Conservation (phyloP, 2,797 vertebrate genomes). For the Hirundo rustica region DNA sequence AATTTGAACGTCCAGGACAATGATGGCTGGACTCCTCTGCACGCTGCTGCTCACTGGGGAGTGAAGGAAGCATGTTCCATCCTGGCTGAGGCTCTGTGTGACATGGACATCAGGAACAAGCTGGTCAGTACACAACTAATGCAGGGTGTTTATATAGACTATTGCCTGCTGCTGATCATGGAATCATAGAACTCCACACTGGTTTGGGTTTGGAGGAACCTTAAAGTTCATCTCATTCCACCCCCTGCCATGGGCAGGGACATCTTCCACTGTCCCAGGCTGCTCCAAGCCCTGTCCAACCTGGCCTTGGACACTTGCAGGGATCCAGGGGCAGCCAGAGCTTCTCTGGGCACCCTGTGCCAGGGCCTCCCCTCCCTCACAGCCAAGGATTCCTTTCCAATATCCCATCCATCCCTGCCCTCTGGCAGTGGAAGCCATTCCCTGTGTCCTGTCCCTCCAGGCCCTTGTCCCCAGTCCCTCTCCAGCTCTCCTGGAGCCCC, state of each 20-base stretch:
- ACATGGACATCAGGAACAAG: slow-evolving; percentile 81
- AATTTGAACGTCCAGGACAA: slow-evolving; percentile 79
- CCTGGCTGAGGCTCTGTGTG: slow-evolving; percentile 78
- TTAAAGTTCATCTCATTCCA: neutral
- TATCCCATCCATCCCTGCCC: neutral
- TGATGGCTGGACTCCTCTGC: slow-evolving; percentile 80
- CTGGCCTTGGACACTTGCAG: neutral
- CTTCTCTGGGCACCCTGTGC: neutral
- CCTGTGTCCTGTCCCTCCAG: neutral
- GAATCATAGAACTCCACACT: neutral
- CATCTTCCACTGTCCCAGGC: rapidly evolving
- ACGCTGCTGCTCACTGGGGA: slow-evolving; percentile 80
- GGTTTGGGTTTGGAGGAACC: neutral
- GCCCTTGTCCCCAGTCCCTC: neutral
- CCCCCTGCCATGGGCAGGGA: neutral
- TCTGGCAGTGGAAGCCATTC: neutral
- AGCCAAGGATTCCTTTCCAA: neutral
- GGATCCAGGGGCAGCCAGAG: neutral
- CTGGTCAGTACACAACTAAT: slow-evolving; percentile 70
- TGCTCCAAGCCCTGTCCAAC: rapidly evolving
- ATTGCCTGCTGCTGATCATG: neutral
- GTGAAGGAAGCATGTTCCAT: slow-evolving; percentile 80
- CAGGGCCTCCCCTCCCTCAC: neutral
- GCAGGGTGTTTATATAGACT: neutral
- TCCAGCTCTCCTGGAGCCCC: neutral